Percentiles rank a stretch among this genome's conserved stretches.
Evolutionary conservation across 1,140 invertebrate genomes (phyloP).

Genomic region (Zaprionus gabonicus): DNA sequence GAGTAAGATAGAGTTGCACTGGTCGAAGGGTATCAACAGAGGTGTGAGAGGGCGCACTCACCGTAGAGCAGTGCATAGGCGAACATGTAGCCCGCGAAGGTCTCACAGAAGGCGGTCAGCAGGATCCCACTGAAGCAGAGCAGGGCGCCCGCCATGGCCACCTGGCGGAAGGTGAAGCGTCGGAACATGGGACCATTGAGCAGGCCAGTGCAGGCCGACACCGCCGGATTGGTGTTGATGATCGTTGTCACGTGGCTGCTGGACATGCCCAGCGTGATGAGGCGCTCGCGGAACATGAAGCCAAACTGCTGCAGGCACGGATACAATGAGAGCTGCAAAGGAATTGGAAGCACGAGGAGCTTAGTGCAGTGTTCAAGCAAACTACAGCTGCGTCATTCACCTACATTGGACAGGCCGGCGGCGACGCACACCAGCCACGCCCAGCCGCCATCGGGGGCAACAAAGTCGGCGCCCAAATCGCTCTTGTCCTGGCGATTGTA

Average conservation of each 20-base stretch:
- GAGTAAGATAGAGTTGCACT: too few species aligned
- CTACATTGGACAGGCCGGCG: slow-evolving; percentile 80
- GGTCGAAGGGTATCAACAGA: too few species aligned
- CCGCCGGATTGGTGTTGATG: slow-evolving; percentile 88
- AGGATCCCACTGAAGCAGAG: slow-evolving; percentile 86
- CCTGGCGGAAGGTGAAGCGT: slow-evolving; percentile 87
- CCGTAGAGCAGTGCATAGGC: slow-evolving; percentile 87
- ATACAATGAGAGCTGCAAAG: slow-evolving; percentile 86
- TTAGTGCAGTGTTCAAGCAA: not conserved
- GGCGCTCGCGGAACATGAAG: slow-evolving; percentile 87
- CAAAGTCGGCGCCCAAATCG: slow-evolving; percentile 77
- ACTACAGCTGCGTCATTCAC: slow-evolving; percentile 31
- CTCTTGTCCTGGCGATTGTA: slow-evolving; percentile 73
- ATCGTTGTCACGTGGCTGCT: slow-evolving; percentile 88
- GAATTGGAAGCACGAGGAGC: not conserved
- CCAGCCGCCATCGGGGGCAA: slow-evolving; percentile 83
- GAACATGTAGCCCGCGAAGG: slow-evolving; percentile 86
- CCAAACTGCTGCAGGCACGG: slow-evolving; percentile 89
- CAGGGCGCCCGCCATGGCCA: slow-evolving; percentile 86
- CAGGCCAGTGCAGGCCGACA: slow-evolving; percentile 87
- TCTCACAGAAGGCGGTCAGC: slow-evolving; percentile 86
- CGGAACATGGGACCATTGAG: slow-evolving; percentile 88
- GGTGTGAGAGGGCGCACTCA: slow-evolving; percentile 63
- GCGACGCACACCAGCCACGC: slow-evolving; percentile 83
- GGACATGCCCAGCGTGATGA: slow-evolving; percentile 86